A percentile compares a stretch with the other conserved stretches of the same genome.
phyloP scores from a whole-genome alignment of 2,113 vertebrate species.

The Melanostigma gelatinosum region DNA sequence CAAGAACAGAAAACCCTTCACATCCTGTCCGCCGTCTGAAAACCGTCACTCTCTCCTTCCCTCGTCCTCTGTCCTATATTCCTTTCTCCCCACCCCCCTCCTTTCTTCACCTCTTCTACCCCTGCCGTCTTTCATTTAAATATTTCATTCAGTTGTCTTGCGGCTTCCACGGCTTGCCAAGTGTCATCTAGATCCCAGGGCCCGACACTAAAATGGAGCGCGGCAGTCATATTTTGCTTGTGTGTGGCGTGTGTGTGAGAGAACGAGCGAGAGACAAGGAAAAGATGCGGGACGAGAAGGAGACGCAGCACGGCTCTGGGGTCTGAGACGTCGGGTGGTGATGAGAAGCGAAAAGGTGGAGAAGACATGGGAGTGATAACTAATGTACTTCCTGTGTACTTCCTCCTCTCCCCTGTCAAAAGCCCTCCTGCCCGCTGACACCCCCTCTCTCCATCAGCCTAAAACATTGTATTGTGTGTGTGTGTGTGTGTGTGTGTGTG shows the following conservation, averaged over 20 bases:
- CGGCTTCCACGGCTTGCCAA: slow-evolving; percentile 86
- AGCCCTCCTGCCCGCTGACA: slow-evolving; percentile 69
- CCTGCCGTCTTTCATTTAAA: slow-evolving; percentile 90
- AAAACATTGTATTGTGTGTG: slow-evolving; percentile 51
- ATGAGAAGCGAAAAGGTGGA: slow-evolving; percentile 84
- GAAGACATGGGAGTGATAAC: slow-evolving; percentile 89
- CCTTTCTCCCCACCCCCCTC: slow-evolving; percentile 60
- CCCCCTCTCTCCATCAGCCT: slow-evolving; percentile 54
- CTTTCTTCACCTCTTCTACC: slow-evolving; percentile 80
- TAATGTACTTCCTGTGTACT: slow-evolving; percentile 96
- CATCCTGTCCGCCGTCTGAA: slow-evolving; percentile 81
- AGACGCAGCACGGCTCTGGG: slow-evolving; percentile 39
- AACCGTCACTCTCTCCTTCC: slow-evolving; percentile 44
- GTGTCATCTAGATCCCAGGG: slow-evolving; percentile 91
- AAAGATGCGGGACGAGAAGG: slow-evolving; percentile 28
- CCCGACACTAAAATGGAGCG: slow-evolving; percentile 88
- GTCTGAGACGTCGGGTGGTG: slow-evolving; percentile 71
- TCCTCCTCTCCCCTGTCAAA: slow-evolving; percentile 87
- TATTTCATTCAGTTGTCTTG: slow-evolving; percentile 96
- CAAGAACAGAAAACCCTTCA: slow-evolving; percentile 84
- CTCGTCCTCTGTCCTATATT: slow-evolving; percentile 42
- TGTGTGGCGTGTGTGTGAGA: slow-evolving; percentile 27
- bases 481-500: slow-evolving; percentile 42
- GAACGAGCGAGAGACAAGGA: slow-evolving; percentile 12
- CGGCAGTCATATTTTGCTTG: slow-evolving; percentile 80